These are phyloP conservation scores for Rosalia funebris DNA, from an alignment of 2,888 invertebrate genomes.

Conservation along the genomic window DNA sequence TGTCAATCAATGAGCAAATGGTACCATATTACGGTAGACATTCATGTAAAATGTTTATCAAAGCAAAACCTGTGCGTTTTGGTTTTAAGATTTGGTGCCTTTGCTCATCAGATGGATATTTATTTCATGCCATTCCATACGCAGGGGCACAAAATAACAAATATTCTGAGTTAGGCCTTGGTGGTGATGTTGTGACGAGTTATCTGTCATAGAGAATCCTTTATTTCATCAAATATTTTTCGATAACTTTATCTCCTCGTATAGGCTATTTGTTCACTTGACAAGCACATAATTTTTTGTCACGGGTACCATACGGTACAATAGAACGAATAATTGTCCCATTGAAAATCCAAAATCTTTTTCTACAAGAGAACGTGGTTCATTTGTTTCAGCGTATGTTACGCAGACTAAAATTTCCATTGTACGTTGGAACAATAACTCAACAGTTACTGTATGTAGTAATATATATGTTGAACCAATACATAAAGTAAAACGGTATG, in stretches of 20 bases:
- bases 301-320: neutral
- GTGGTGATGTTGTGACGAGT: constrained; percentile 42
- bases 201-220: constrained; percentile 40
- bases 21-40: constrained; percentile 47
- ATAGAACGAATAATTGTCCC: constrained; percentile 1
- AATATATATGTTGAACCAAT: constrained; percentile 3
- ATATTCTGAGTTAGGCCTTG: constrained; percentile 36
- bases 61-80: constrained; percentile 50
- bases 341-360: neutral
- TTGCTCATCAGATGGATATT: constrained; percentile 45
- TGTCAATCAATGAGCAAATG: constrained; percentile 49
- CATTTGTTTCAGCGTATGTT: neutral
- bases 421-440: neutral
- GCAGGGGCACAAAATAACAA: constrained; percentile 36
- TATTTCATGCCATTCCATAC: constrained; percentile 47
- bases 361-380: neutral
- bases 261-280: neutral
- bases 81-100: constrained; percentile 50
- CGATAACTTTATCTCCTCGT: neutral
- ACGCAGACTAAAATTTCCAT: neutral
- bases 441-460: neutral
- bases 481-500: neutral
- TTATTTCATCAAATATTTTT: constrained; percentile 39
- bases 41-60: constrained; percentile 51
- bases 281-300: neutral